These are phyloP conservation scores for Plebejus argus DNA, from an alignment of 2,888 invertebrate species.

Conservation along the genomic window DNA sequence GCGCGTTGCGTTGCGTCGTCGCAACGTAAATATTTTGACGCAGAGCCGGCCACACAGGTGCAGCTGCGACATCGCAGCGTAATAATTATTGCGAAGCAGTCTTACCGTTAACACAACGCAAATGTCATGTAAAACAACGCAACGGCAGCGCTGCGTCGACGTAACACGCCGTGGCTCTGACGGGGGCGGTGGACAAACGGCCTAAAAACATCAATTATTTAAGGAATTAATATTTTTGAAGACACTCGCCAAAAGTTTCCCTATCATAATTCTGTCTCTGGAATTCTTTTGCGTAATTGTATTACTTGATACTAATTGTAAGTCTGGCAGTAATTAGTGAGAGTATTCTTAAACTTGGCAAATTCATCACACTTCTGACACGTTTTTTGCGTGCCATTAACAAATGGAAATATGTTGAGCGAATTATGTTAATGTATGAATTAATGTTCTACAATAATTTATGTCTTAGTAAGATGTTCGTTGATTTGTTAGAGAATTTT, in stretches of 20 bases:
- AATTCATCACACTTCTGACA: constrained; percentile 7
- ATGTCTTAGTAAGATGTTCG: not conserved
- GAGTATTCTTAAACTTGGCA: not conserved
- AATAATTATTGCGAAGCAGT: too few species aligned
- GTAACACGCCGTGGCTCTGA: too few species aligned
- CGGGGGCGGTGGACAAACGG: not conserved
- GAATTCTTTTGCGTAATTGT: constrained; percentile 5
- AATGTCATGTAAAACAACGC: too few species aligned
- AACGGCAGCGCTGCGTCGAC: too few species aligned
- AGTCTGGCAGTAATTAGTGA: not conserved
- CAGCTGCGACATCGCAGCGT: too few species aligned
- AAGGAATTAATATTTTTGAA: constrained; percentile 7
- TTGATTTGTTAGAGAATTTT: not conserved
- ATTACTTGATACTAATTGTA: not conserved
- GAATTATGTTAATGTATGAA: not conserved
- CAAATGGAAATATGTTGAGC: not conserved
- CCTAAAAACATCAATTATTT: not conserved
- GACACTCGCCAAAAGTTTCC: not conserved
- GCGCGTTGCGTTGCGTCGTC: too few species aligned
- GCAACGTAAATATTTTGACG: too few species aligned
- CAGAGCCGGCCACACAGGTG: too few species aligned
- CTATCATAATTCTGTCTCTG: not conserved
- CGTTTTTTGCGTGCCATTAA: not conserved
- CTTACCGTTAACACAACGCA: too few species aligned
- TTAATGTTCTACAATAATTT: not conserved